Evolutionary conservation across 2,113 vertebrate genomes (phyloP).

Genomic region (Asarcornis scutulata): DNA sequence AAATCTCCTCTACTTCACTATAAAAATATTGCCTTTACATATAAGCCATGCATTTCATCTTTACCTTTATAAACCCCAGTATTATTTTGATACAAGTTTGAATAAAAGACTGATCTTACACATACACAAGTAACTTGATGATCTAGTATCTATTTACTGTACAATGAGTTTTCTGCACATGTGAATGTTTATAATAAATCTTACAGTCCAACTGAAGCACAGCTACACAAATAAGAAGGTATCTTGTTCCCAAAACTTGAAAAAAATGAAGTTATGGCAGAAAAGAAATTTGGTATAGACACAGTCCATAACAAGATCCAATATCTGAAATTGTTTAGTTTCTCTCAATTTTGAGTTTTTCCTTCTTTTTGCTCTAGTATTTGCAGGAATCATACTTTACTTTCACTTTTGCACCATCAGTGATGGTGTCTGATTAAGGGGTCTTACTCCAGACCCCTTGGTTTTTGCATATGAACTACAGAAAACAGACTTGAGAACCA

Average conservation of each 20-base stretch:
- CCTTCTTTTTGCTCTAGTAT: background rate
- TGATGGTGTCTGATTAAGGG: background rate
- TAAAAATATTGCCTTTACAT: background rate
- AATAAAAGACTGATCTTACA: background rate
- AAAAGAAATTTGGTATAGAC: background rate
- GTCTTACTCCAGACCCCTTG: background rate
- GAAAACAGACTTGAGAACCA: background rate
- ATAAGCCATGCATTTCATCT: background rate
- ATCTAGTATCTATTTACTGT: background rate
- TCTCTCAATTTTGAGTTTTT: background rate
- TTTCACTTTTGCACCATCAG: background rate
- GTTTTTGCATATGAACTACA: background rate
- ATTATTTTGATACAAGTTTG: background rate
- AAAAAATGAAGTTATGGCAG: background rate
- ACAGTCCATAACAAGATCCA: background rate
- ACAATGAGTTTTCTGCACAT: background rate
- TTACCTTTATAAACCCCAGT: background rate
- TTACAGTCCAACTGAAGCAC: background rate
- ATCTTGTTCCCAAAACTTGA: background rate
- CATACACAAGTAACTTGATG: background rate
- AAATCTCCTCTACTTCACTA: background rate
- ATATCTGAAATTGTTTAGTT: background rate
- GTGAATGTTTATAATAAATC: background rate
- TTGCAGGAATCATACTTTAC: background rate
- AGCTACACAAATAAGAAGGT: background rate